phyloP scores from a whole-genome alignment of 2,888 invertebrate genomes.

The Leptopilina myrica region DNA sequence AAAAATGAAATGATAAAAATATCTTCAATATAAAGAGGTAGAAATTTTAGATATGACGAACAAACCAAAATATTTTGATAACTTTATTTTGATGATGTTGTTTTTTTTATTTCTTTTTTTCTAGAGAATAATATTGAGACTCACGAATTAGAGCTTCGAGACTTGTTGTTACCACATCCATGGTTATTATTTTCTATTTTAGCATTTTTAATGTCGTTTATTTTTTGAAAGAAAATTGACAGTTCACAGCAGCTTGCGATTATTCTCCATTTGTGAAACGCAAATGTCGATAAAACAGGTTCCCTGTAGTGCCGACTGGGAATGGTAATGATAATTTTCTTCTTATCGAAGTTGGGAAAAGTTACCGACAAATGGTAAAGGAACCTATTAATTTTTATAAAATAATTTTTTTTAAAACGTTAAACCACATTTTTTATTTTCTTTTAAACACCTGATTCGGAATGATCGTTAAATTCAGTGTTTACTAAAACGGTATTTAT shows the following conservation, averaged over 20 bases:
- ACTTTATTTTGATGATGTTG: background rate
- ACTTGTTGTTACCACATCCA: constrained; percentile 84
- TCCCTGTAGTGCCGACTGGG: no score
- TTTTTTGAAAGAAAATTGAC: background rate
- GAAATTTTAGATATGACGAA: background rate
- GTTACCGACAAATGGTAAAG: no score
- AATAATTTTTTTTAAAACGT: no score
- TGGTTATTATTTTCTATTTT: constrained; percentile 66
- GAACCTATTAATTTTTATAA: no score
- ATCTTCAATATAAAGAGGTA: background rate
- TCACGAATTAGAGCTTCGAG: constrained; percentile 86
- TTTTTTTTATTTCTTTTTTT: background rate
- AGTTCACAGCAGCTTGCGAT: background rate
- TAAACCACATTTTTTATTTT: no score
- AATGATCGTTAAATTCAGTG: no score
- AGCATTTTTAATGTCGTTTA: background rate
- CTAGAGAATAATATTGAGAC: constrained; percentile 68
- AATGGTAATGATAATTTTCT: no score
- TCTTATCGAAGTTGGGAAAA: no score
- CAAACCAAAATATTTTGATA: constrained; percentile 1
- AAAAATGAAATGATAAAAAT: constrained; percentile 12
- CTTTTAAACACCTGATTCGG: no score
- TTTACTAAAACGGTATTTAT: no score
- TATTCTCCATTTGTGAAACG: no score
- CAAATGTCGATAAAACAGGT: no score